Base-by-base conservation (phyloP, 2,113 vertebrate genomes). In the Corydoras sp. region DNA sequence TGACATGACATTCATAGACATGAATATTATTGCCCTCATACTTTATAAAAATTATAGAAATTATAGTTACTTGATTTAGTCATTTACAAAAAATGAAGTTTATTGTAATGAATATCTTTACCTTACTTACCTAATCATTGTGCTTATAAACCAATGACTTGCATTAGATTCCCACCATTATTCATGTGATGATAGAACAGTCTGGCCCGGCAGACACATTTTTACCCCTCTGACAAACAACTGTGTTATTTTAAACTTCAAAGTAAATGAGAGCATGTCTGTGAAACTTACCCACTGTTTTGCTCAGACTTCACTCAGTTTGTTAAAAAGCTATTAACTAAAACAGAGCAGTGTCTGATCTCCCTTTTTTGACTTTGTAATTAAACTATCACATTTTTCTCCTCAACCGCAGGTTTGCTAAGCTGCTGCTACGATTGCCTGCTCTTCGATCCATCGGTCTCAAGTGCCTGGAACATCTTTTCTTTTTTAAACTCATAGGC, bases 401-500 rank as follows among this genome's bases (percentile, higher is more conserved):
- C 3, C 29, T 7, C 49, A 65, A 62, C 71, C 64, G 11, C 82
- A 93, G 91, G 85, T 93, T 93, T 71, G 92, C 92, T 79, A 93
- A 93, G 66, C 88, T 93, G 43, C 85, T 93, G 0, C 86, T 92
- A 43, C 88, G 91, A 61, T 88, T 93, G 51, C 92, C 92, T 0
- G 92, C 91, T 0, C 86, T 93, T 60, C 86, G 92, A 8, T 93
- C 92, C 76, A 93, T 93, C 0, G 92, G 92, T 48, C 70, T 93
- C 61, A 93, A 93, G 56, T 93, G 92, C 76, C 83, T 93, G 74
- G 92, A 93, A 82, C 92, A 93, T 77, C 91, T 93, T 24, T 93
- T 93, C 84, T 93, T 93, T 86, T 93, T 93, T 81, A 93, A 93
- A 82, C 85, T 93, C 67, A 93, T 93, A 0, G 92, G 92, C 2